These are phyloP conservation scores for Yponomeuta evonymella DNA, from an alignment of 2,888 invertebrate genomes.

Conservation along the genomic window DNA sequence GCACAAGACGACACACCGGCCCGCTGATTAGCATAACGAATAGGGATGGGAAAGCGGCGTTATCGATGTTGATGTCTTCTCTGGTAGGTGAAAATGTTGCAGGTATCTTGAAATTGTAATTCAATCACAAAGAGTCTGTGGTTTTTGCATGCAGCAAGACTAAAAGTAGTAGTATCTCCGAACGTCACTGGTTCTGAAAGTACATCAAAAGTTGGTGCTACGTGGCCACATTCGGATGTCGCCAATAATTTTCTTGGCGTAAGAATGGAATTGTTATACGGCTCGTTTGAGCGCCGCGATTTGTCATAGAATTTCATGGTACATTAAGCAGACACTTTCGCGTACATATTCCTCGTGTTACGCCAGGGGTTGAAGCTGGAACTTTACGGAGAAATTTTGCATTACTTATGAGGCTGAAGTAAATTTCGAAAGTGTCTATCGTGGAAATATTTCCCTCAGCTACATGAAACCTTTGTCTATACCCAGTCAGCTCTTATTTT, in stretches of 20 bases:
- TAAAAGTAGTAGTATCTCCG: no score
- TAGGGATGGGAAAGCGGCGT: conserved; percentile 40
- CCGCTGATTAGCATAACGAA: conserved; percentile 63
- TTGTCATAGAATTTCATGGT: conserved; percentile 18
- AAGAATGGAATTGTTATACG: conserved; percentile 22
- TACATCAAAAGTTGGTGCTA: neutral
- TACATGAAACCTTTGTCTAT: no score
- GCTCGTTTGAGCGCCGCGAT: conserved; percentile 19
- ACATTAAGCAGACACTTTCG: conserved; percentile 18
- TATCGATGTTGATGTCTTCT: neutral
- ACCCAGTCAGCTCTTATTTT: neutral
- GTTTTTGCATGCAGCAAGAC: no score
- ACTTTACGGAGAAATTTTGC: neutral
- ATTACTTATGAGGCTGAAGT: neutral
- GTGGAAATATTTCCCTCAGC: neutral
- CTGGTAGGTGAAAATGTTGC: no score
- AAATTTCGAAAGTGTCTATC: neutral
- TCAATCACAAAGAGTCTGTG: no score
- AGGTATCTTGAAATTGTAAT: no score
- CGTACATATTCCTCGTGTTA: neutral
- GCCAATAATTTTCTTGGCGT: conserved; percentile 7
- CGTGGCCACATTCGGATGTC: neutral
- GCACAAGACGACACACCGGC: conserved; percentile 70
- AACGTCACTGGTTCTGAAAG: no score
- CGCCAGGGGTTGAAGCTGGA: neutral